A percentile compares a stretch with the other conserved stretches of the same genome.
Evolutionary conservation across 2,888 invertebrate genomes (phyloP).

Genomic region (Agrilus mali): DNA sequence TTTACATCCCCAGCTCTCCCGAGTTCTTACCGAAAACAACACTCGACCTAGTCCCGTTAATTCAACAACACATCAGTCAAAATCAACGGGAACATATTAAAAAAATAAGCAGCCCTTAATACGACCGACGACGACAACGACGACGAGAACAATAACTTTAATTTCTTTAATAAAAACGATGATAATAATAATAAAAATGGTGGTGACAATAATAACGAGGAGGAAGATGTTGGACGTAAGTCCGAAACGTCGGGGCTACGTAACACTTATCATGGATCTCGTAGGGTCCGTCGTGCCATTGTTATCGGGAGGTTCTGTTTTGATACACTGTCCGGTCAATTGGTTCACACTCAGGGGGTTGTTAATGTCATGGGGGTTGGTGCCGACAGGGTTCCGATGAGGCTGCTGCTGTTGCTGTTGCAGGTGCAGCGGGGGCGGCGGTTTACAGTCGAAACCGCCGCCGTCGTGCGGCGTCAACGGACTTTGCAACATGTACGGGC

Average conservation of each 20-base stretch:
- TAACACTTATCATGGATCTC: slow-evolving; percentile 35
- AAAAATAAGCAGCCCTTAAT: too few relatives aligned
- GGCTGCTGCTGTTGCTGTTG: slow-evolving; percentile 33
- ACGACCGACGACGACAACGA: neutral
- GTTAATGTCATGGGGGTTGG: slow-evolving; percentile 84
- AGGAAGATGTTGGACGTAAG: slow-evolving; percentile 2
- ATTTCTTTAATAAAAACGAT: too few relatives aligned
- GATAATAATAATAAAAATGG: too few relatives aligned
- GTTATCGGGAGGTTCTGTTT: slow-evolving; percentile 28
- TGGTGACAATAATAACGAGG: neutral
- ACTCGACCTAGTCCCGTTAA: too few relatives aligned
- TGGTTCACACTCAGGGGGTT: slow-evolving; percentile 87
- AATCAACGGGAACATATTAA: neutral
- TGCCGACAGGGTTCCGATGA: slow-evolving; percentile 72
- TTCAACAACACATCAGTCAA: neutral
- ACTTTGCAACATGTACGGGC: slow-evolving; percentile 42
- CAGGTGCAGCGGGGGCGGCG: slow-evolving; percentile 32
- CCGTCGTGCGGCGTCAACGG: slow-evolving; percentile 33
- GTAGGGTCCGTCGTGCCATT: slow-evolving; percentile 29
- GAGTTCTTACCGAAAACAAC: too few relatives aligned
- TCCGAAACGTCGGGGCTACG: slow-evolving; percentile 24
- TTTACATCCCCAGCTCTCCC: too few relatives aligned
- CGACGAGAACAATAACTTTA: neutral
- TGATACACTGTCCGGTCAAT: slow-evolving; percentile 57
- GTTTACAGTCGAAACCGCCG: slow-evolving; percentile 29